Conservation (phyloP, 2,888 invertebrate genomes). For the Tuta absoluta region DNA sequence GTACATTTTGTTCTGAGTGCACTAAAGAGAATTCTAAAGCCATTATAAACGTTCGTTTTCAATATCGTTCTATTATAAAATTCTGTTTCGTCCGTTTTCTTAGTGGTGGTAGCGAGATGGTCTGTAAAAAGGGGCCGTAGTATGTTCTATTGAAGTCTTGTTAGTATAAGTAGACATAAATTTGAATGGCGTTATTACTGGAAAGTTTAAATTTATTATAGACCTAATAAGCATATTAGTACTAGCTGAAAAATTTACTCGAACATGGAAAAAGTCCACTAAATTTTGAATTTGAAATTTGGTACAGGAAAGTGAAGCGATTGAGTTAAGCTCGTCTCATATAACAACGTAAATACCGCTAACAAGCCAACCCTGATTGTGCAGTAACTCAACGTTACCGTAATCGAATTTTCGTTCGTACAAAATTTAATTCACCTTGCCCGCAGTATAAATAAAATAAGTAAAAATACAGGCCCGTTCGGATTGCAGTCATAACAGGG, state of each 20-base stretch:
- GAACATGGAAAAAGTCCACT: background rate
- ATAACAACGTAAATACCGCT: slow-evolving; percentile 18
- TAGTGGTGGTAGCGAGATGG: slow-evolving; percentile 11
- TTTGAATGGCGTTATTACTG: background rate
- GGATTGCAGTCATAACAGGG: slow-evolving; percentile 71
- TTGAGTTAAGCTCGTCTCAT: slow-evolving; percentile 10
- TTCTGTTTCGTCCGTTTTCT: slow-evolving; percentile 39
- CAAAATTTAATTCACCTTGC: slow-evolving; percentile 58
- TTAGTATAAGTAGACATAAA: slow-evolving; percentile 3
- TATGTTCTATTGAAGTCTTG: background rate
- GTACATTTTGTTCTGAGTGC: slow-evolving; percentile 52
- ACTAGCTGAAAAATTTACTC: too few species aligned
- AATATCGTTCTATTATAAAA: slow-evolving; percentile 53
- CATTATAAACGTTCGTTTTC: slow-evolving; percentile 43
- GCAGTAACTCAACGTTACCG: slow-evolving; percentile 20
- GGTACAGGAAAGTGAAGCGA: background rate
- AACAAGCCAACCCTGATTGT: slow-evolving; percentile 21
- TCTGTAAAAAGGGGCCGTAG: background rate
- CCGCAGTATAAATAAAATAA: slow-evolving; percentile 60
- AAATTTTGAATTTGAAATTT: background rate
- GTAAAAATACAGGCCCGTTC: slow-evolving; percentile 58
- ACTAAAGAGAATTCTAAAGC: slow-evolving; percentile 45
- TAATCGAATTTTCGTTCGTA: slow-evolving; percentile 48
- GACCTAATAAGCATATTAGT: background rate
- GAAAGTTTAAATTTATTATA: background rate